Percentiles rank a stretch among this genome's conserved stretches.
Evolutionary conservation across 2,113 vertebrate genomes (phyloP).

Genomic region (Chaetops frenatus): DNA sequence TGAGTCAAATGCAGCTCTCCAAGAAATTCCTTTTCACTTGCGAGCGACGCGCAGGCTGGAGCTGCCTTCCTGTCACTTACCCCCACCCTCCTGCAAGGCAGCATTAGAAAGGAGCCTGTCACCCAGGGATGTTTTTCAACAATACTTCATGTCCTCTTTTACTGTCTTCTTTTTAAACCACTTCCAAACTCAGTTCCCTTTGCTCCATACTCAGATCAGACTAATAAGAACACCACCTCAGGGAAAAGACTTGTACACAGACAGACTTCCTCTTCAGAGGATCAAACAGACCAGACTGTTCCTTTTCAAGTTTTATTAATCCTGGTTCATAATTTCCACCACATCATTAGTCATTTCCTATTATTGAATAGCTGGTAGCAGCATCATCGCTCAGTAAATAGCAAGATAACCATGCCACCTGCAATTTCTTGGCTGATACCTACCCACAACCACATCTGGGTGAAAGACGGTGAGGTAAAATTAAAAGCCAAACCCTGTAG

Average conservation of each 20-base stretch:
- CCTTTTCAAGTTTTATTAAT: constrained; percentile 83
- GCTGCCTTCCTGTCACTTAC: background rate
- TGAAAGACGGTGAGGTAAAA: constrained; percentile 57
- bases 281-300: constrained; percentile 76
- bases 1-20: background rate
- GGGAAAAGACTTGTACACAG: constrained; percentile 70
- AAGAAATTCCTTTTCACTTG: constrained; percentile 33
- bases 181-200: constrained; percentile 25
- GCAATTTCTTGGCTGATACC: constrained; percentile 39
- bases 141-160: constrained; percentile 24
- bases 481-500: constrained; percentile 55
- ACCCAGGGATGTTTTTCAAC: constrained; percentile 36
- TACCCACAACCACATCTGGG: constrained; percentile 70
- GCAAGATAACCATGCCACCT: constrained; percentile 70
- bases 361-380: constrained; percentile 73
- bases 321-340: constrained; percentile 78
- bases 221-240: constrained; percentile 74
- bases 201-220: constrained; percentile 50
- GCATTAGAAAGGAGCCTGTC: background rate
- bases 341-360: constrained; percentile 81
- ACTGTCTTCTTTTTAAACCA: constrained; percentile 20
- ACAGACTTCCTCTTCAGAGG: constrained; percentile 74
- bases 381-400: constrained; percentile 49
- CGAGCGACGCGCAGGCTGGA: background rate
- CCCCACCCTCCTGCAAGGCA: background rate